These are phyloP conservation scores for Flabesymbios commensalis DNA, from an alignment of 2,888 invertebrate species.

Conservation along the genomic window DNA sequence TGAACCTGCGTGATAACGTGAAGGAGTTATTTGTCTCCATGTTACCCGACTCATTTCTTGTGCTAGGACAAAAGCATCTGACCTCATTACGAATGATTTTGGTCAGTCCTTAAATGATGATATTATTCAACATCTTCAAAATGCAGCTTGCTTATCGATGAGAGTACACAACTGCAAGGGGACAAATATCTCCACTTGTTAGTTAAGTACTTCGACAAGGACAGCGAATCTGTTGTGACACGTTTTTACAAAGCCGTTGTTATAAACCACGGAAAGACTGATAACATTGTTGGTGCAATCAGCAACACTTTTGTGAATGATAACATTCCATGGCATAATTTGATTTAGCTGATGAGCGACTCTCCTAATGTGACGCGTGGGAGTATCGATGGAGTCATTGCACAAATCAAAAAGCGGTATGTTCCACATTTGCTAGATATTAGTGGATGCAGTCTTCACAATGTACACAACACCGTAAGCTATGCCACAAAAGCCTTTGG, in stretches of 20 bases:
- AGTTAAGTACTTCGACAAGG: neutral
- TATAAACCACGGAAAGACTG: neutral
- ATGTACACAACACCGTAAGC: neutral
- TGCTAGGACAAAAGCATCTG: neutral
- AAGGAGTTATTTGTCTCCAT: neutral
- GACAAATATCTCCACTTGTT: neutral
- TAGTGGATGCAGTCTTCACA: neutral
- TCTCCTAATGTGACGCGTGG: too few species aligned
- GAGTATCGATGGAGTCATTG: too few species aligned
- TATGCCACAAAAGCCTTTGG: neutral
- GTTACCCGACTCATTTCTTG: slow-evolving; percentile 1
- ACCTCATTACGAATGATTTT: neutral
- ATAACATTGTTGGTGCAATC: too few species aligned
- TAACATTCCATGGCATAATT: too few species aligned
- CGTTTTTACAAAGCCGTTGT: neutral
- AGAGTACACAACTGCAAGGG: neutral
- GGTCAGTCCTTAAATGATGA: neutral
- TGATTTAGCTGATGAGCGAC: too few species aligned
- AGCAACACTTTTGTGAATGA: too few species aligned
- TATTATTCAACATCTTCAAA: neutral
- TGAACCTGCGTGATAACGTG: neutral
- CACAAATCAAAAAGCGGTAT: neutral
- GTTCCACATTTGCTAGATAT: neutral
- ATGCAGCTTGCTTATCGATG: neutral
- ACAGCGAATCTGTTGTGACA: neutral